Conservation (phyloP, 2,113 vertebrate species). For the Puntigrus tetrazona region DNA sequence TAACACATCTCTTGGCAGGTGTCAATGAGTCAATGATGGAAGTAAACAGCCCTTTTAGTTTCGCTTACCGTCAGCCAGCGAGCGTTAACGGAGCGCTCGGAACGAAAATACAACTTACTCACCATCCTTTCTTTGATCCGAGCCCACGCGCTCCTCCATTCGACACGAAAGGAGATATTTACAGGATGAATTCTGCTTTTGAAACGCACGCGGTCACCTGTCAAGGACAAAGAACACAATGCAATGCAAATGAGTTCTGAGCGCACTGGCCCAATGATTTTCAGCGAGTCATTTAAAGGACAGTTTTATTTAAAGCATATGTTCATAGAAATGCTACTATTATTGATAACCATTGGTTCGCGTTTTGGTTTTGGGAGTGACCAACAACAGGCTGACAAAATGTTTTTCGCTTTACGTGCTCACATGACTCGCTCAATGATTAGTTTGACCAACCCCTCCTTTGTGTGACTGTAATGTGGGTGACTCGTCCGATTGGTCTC, state of each 20-base stretch:
- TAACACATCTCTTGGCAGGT: neutral
- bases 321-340: no score
- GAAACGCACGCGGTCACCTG: neutral
- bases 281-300: neutral
- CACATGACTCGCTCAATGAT: no score
- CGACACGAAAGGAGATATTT: neutral
- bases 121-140: neutral
- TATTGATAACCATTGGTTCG: no score
- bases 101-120: slow-evolving; percentile 12
- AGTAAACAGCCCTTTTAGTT: neutral
- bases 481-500: no score
- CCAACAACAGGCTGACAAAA: no score
- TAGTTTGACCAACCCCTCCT: no score
- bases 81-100: no score
- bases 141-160: neutral
- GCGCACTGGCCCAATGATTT: neutral
- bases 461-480: no score
- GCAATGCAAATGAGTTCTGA: neutral
- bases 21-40: slow-evolving; percentile 14
- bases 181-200: neutral
- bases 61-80: neutral
- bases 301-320: neutral
- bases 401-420: no score
- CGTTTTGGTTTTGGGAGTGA: no score
- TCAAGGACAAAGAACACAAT: neutral